Evolutionary conservation across 2,888 invertebrate genomes (phyloP).

Genomic region (Drosophila yooni): DNA sequence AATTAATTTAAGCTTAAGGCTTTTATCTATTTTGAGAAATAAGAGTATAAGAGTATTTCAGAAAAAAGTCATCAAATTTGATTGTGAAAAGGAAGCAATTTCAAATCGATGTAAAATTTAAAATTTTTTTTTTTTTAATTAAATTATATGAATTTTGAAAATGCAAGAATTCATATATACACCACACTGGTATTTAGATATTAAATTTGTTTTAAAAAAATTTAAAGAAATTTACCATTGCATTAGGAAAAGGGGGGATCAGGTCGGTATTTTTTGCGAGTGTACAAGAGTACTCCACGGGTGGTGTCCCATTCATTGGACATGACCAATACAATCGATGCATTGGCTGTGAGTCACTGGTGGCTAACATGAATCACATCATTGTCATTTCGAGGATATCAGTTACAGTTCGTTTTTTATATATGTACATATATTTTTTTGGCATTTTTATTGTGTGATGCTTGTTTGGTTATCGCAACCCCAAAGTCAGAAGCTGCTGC

Average conservation of each 20-base stretch:
- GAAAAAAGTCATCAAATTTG: neutral
- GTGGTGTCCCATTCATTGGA: constrained; percentile 41
- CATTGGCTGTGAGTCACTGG: constrained; percentile 51
- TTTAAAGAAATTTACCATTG: neutral
- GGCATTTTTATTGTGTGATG: constrained; percentile 39
- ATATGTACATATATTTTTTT: constrained; percentile 5
- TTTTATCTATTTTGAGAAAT: neutral
- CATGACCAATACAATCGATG: constrained; percentile 21
- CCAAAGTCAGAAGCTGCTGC: constrained; percentile 12
- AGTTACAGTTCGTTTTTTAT: constrained; percentile 34
- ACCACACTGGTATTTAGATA: neutral
- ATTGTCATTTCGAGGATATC: constrained; percentile 38
- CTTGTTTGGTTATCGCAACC: constrained; percentile 5
- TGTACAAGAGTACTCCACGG: constrained; percentile 35
- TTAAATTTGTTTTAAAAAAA: neutral
- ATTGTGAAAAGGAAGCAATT: neutral
- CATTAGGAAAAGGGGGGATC: neutral
- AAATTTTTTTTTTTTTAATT: neutral
- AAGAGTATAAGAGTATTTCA: neutral
- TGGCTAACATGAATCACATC: constrained; percentile 56
- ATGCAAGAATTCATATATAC: neutral
- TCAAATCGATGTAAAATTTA: neutral
- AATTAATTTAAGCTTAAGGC: neutral
- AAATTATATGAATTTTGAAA: neutral
- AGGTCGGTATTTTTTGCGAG: neutral